phyloP scores from a whole-genome alignment of 2,113 vertebrate species.

The Hippocampus comes region DNA sequence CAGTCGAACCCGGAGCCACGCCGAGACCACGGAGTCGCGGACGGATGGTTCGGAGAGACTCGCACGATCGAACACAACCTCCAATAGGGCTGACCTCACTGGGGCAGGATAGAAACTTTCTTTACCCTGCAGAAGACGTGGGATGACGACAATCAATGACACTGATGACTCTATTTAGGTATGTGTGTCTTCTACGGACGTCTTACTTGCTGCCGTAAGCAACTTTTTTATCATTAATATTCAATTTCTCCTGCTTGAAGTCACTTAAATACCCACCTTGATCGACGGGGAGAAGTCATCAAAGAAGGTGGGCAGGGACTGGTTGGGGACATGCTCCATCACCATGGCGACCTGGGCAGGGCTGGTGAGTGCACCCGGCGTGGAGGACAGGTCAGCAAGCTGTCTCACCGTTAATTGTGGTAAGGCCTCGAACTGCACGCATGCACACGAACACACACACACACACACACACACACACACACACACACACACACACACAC shows the following conservation, averaged over 20 bases:
- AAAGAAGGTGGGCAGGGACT: constrained; percentile 50
- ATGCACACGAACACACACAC: not conserved
- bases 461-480: no score
- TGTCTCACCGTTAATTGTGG: constrained; percentile 49
- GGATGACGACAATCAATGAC: not conserved
- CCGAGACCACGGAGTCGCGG: constrained; percentile 27
- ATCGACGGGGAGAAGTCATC: constrained; percentile 41
- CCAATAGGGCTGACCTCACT: constrained; percentile 61
- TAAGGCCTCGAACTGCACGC: constrained; percentile 58
- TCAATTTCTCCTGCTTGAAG: no score
- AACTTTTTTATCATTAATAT: no score
- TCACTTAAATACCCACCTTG: constrained; percentile 39
- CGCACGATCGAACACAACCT: constrained; percentile 63
- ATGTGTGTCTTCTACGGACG: no score
- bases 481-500: not conserved
- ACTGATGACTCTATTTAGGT: no score
- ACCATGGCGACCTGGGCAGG: constrained; percentile 46
- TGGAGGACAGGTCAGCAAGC: constrained; percentile 53
- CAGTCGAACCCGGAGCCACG: constrained; percentile 61
- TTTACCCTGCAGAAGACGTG: constrained; percentile 23
- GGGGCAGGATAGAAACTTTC: not conserved
- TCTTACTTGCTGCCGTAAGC: no score
- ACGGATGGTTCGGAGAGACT: constrained; percentile 54
- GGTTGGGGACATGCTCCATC: constrained; percentile 46
- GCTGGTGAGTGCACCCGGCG: constrained; percentile 53